Percentiles rank a stretch among this genome's conserved stretches.
Evolutionary conservation across 2,888 invertebrate genomes (phyloP).

Genomic region (Eudemis profundana): DNA sequence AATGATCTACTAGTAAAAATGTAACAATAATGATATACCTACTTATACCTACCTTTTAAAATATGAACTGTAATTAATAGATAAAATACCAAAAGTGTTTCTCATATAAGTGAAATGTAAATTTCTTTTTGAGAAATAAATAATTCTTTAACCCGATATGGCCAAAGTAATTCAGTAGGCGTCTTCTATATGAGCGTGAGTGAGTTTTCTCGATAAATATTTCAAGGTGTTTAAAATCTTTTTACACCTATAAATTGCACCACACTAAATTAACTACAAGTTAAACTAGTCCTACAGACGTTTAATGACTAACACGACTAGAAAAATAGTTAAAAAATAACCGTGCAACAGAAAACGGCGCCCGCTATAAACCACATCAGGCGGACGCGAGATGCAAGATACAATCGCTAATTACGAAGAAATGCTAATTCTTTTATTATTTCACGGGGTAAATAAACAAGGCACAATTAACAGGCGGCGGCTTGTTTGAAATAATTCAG

Average conservation of each 20-base stretch:
- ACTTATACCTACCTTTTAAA: too few relatives aligned
- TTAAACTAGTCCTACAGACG: constrained; percentile 32
- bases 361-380: constrained; percentile 28
- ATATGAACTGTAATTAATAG: too few relatives aligned
- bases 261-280: constrained; percentile 21
- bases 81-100: too few relatives aligned
- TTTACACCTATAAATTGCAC: neutral
- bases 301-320: constrained; percentile 30
- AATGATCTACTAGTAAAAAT: too few relatives aligned
- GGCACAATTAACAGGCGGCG: constrained; percentile 16
- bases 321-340: constrained; percentile 31
- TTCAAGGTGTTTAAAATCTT: too few relatives aligned
- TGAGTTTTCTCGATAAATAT: too few relatives aligned
- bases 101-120: too few relatives aligned
- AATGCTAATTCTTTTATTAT: constrained; percentile 27
- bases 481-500: constrained; percentile 28
- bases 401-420: constrained; percentile 33
- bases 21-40: too few relatives aligned
- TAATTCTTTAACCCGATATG: too few relatives aligned
- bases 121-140: too few relatives aligned
- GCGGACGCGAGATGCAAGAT: constrained; percentile 21
- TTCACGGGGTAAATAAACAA: constrained; percentile 11
- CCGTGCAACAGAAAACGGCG: constrained; percentile 18
- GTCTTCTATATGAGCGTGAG: too few relatives aligned
- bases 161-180: too few relatives aligned